Evolutionary conservation across 92 coral and sea anemone genomes (phyloP), one percentile per base, ranked within the genome.

Genomic region (Epizoanthus ramosus): DNA sequence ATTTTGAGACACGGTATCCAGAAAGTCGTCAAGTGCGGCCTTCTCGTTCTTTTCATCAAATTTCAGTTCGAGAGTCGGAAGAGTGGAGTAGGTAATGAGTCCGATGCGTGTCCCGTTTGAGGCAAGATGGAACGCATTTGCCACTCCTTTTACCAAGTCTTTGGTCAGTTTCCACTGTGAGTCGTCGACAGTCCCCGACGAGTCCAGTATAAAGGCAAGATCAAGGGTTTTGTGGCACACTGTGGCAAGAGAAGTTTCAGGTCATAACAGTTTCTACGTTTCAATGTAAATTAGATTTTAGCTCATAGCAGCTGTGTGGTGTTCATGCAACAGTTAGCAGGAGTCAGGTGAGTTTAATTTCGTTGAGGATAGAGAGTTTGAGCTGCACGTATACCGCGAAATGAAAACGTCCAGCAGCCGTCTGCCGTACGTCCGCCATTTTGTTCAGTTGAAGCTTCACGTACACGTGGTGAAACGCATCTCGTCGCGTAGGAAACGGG

Each of bases 81-180:
- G 80, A 3, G 99, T 90, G 54, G 99, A 92, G 85, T 94, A 97
- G 19, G 97, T 87, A 75, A 97, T 83, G 22, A 97, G 80, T 2
- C 98, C 89, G 47, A 91, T 76, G 57, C 92, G 98, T 7, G 99
- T 97, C 59, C 89, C 85, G 83, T 97, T 95, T 63, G 88, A 71
- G 21, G 94, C 92, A 6, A 97, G 83, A 25, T 86, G 81, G 85
- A 94, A 97, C 2, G 93, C 98, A 59, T 85, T 85, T 21, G 91
- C 85, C 22, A 97, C 97, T 16, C 98, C 98, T 54, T 91, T 81
- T 8, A 95, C 99, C 75, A 97, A 97, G 79, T 94, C 98, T 79
- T 97, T 97, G 61, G 91, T 89, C 43, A 88, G 84, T 64, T 97
- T 97, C 99, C 99, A 97, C 56, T 90, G 94, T 3, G 99, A 86